Evolutionary conservation across 2,797 vertebrate species (phyloP).

Genomic region (Semaprochilodus insignis): DNA sequence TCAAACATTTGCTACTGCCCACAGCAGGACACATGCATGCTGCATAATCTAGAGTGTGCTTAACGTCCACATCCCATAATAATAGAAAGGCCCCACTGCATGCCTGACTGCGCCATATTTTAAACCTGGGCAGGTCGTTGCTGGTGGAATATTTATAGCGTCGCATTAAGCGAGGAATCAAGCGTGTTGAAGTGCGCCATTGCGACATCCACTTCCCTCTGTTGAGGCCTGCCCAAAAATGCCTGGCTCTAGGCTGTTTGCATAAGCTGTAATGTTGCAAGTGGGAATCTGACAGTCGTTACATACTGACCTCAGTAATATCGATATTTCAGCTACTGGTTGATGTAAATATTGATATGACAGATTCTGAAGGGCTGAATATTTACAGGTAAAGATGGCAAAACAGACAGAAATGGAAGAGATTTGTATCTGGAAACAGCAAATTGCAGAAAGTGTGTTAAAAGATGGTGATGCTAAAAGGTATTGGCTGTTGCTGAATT

Average conservation of each 20-base stretch:
- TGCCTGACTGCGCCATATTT: slow-evolving; percentile 65
- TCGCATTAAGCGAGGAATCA: slow-evolving; percentile 82
- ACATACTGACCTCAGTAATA: slow-evolving; percentile 61
- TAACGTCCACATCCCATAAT: slow-evolving; percentile 72
- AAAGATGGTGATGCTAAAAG: no score
- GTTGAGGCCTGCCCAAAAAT: slow-evolving; percentile 85
- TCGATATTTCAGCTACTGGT: slow-evolving; percentile 59
- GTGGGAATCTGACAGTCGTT: slow-evolving; percentile 65
- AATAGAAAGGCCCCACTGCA: slow-evolving; percentile 72
- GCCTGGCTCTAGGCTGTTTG: slow-evolving; percentile 74
- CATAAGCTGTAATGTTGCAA: slow-evolving; percentile 58
- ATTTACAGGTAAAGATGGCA: not conserved
- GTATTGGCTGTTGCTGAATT: no score
- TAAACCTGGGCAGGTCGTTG: slow-evolving; percentile 77
- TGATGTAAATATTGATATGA: slow-evolving; percentile 20
- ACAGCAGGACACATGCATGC: not conserved
- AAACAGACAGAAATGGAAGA: not conserved
- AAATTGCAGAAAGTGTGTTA: no score
- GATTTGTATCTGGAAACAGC: no score
- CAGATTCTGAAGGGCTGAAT: not conserved
- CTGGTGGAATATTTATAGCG: slow-evolving; percentile 84
- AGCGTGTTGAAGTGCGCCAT: slow-evolving; percentile 79
- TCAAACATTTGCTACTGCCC: not conserved
- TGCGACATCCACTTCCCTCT: slow-evolving; percentile 77
- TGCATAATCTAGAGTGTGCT: slow-evolving; percentile 61